These are phyloP conservation scores for Acleris holmiana DNA, from an alignment of 2,888 invertebrate genomes.

Conservation along the genomic window DNA sequence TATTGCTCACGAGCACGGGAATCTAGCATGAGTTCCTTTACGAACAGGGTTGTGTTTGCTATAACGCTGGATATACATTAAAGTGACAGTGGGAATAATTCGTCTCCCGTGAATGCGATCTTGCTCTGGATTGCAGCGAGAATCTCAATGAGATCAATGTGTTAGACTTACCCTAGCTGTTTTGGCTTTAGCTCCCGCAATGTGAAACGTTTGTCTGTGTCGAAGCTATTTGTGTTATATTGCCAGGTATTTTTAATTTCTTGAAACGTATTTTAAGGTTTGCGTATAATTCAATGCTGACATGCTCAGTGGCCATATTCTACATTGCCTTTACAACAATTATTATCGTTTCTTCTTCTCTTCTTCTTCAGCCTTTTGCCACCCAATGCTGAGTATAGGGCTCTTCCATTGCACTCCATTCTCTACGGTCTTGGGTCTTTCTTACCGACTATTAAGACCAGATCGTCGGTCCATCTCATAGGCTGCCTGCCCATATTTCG, in stretches of 20 bases:
- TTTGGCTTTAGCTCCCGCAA: constrained; percentile 4
- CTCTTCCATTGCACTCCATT: no score
- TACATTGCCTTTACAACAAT: no score
- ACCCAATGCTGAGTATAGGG: no score
- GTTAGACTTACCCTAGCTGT: constrained; percentile 37
- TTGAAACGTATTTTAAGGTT: no score
- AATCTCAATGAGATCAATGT: constrained; percentile 48
- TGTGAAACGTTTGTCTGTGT: not conserved
- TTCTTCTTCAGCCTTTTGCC: no score
- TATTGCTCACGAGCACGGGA: constrained; percentile 21
- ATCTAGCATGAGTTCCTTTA: constrained; percentile 36
- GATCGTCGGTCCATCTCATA: no score
- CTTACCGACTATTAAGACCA: no score
- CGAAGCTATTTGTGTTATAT: not conserved
- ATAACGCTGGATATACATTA: constrained; percentile 31
- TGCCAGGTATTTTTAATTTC: not conserved
- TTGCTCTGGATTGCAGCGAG: constrained; percentile 48
- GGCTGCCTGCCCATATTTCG: no score
- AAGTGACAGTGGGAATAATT: constrained; percentile 47
- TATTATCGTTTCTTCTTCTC: no score
- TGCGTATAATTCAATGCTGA: no score
- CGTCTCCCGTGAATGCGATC: constrained; percentile 44
- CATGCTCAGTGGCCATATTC: no score
- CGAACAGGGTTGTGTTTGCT: constrained; percentile 36
- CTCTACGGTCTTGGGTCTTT: no score